Evolutionary conservation across 92 coral and sea anemone species (phyloP).

Genomic region (Umimayanthus chanpuru): DNA sequence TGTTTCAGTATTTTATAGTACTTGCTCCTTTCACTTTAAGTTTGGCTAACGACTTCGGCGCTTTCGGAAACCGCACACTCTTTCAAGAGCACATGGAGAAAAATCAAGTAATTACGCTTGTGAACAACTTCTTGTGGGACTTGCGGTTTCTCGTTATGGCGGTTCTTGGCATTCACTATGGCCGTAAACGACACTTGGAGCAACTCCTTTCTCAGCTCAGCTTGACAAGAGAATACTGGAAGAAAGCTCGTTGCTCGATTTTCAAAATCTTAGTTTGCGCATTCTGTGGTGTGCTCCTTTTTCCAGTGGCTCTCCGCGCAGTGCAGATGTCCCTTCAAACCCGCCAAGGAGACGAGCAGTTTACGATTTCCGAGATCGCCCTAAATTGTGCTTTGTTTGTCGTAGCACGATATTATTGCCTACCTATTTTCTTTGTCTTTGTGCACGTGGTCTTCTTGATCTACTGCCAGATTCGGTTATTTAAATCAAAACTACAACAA

Average conservation of each 20-base stretch:
- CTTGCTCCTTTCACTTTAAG: conserved; percentile 6
- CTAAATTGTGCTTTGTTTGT: conserved; percentile 28
- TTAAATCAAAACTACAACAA: conserved; percentile 52
- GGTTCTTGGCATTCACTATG: conserved; percentile 56
- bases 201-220: conserved; percentile 48
- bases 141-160: conserved; percentile 56
- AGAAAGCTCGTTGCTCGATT: conserved; percentile 46
- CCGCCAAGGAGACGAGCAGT: conserved; percentile 35
- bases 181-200: conserved; percentile 63
- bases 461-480: conserved; percentile 55
- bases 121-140: conserved; percentile 65
- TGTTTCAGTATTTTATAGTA: conserved; percentile 31
- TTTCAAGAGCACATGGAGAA: conserved; percentile 47
- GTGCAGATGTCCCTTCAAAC: conserved; percentile 48
- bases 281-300: conserved; percentile 31
- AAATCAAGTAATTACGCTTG: conserved; percentile 57
- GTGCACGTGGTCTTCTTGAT: conserved; percentile 57
- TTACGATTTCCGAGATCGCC: conserved; percentile 15
- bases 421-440: conserved; percentile 59
- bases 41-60: conserved; percentile 58
- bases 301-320: conserved; percentile 49
- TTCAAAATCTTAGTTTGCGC: conserved; percentile 9
- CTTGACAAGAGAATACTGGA: conserved; percentile 58
- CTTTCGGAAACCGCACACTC: conserved; percentile 60
- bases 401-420: conserved; percentile 46